Evolutionary conservation across 2,797 vertebrate species (phyloP).

Genomic region (Tarsius wallacei): DNA sequence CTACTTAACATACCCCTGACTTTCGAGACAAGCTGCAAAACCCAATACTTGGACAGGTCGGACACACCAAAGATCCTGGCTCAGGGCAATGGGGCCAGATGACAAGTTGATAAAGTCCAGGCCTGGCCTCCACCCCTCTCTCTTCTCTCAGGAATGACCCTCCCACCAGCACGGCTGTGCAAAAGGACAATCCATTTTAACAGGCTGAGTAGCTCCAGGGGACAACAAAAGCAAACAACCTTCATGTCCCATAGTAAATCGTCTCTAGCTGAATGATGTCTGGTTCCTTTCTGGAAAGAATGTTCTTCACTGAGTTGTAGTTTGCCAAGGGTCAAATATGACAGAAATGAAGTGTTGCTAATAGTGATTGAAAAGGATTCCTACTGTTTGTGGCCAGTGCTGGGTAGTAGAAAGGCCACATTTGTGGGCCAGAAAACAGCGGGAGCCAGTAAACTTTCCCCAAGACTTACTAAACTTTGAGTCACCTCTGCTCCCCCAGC

Average conservation of each 20-base stretch:
- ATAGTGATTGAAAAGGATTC: slow-evolving; percentile 95
- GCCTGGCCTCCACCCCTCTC: neutral
- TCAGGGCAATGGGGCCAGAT: neutral
- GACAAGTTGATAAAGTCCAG: neutral
- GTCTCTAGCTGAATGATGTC: slow-evolving; percentile 88
- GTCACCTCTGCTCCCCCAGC: slow-evolving; percentile 90
- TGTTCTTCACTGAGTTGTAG: slow-evolving; percentile 89
- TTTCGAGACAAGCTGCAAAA: slow-evolving; percentile 33
- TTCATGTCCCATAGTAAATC: slow-evolving; percentile 93
- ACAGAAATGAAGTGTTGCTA: slow-evolving; percentile 93
- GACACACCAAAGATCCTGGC: neutral
- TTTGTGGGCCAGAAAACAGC: slow-evolving; percentile 92
- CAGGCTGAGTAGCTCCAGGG: slow-evolving; percentile 89
- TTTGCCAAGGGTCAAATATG: slow-evolving; percentile 94
- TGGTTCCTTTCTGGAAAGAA: slow-evolving; percentile 91
- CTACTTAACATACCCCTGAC: neutral
- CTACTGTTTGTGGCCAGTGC: slow-evolving; percentile 92
- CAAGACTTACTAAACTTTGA: slow-evolving; percentile 90
- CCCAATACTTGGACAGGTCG: neutral
- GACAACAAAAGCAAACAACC: slow-evolving; percentile 90
- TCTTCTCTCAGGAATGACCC: slow-evolving; percentile 57
- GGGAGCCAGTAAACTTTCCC: slow-evolving; percentile 93
- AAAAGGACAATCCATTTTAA: slow-evolving; percentile 92
- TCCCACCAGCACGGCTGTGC: slow-evolving; percentile 87
- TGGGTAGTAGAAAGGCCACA: slow-evolving; percentile 91